phyloP scores from a whole-genome alignment of 2,797 vertebrate species.

The Periparus ater region DNA sequence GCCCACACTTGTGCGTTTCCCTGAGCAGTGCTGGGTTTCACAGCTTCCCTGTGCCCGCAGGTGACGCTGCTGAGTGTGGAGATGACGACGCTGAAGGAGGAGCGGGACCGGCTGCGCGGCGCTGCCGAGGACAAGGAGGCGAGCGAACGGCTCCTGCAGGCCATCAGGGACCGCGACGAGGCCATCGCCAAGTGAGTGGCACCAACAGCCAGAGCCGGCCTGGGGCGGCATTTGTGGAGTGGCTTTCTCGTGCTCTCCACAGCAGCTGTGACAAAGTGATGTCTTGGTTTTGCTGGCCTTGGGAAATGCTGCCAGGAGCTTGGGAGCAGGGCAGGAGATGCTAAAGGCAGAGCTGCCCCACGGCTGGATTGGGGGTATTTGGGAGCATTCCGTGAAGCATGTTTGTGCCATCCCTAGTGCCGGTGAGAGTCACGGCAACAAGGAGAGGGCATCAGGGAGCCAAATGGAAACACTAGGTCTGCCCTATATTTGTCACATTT shows the following conservation, averaged over 20 bases:
- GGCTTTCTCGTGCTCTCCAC: background rate
- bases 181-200: constrained; percentile 91
- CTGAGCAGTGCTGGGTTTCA: background rate
- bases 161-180: constrained; percentile 93
- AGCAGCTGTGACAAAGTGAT: background rate
- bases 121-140: constrained; percentile 86
- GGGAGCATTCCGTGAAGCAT: background rate
- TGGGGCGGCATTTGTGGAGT: background rate
- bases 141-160: constrained; percentile 89
- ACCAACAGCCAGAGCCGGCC: background rate
- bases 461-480: background rate
- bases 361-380: background rate
- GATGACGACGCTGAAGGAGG: constrained; percentile 88
- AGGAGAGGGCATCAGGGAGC: background rate
- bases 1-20: background rate
- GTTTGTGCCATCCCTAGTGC: background rate
- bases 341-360: background rate
- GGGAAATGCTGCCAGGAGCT: background rate
- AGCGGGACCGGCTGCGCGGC: constrained; percentile 83
- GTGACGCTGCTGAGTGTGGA: constrained; percentile 92
- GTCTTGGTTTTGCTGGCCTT: background rate
- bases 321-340: background rate
- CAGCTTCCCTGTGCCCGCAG: constrained; percentile 65
- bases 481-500: background rate
- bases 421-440: background rate